These are phyloP conservation scores for Sepioteuthis lessoniana DNA, from an alignment of 2,888 invertebrate genomes.

Conservation along the genomic window DNA sequence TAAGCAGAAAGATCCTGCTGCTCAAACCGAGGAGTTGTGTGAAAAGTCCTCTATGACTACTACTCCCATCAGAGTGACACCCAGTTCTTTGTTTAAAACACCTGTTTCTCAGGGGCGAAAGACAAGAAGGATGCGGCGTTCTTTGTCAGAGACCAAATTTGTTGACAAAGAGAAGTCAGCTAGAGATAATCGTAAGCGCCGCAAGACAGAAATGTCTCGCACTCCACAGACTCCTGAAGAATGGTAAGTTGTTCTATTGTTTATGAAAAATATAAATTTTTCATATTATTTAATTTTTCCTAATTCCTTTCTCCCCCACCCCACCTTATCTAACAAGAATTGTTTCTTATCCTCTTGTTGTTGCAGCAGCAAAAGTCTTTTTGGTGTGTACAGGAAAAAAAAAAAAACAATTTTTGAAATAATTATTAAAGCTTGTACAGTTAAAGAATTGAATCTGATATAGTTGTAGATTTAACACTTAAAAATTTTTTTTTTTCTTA, in stretches of 20 bases:
- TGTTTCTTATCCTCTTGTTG: too few species aligned
- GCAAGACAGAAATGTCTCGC: conserved; percentile 52
- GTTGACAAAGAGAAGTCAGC: background rate
- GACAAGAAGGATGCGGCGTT: background rate
- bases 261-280: background rate
- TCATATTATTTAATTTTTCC: background rate
- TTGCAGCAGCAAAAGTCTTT: too few species aligned
- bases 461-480: background rate
- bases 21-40: background rate
- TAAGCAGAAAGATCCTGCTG: background rate
- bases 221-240: conserved; percentile 63
- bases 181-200: background rate
- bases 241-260: conserved; percentile 54
- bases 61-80: background rate
- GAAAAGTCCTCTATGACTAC: background rate
- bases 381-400: too few species aligned
- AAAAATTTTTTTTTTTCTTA: conserved; percentile 56
- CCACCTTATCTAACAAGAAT: too few species aligned
- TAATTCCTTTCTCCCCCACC: too few species aligned
- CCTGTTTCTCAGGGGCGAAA: background rate
- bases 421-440: too few species aligned
- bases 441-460: too few species aligned
- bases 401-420: too few species aligned
- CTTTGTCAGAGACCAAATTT: background rate
- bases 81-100: background rate